phyloP scores from a whole-genome alignment of 2,797 vertebrate genomes.

The Liasis olivaceus region DNA sequence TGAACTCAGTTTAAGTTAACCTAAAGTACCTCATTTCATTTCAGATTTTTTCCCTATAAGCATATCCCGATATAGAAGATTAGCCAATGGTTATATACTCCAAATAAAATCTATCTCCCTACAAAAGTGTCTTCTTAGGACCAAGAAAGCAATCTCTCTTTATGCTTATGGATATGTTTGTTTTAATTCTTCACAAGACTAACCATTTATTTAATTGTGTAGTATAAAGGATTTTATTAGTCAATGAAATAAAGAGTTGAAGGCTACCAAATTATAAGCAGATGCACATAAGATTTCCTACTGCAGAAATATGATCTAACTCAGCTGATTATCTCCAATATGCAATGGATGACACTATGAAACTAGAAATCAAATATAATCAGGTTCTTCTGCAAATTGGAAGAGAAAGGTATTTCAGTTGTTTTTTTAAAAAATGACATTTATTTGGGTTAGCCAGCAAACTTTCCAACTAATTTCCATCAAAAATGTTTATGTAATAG shows the following conservation, averaged over 20 bases:
- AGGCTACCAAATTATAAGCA: neutral
- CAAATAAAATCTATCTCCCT: neutral
- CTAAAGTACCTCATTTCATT: neutral
- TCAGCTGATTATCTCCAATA: neutral
- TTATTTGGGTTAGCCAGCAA: neutral
- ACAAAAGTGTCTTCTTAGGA: neutral
- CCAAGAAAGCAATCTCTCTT: neutral
- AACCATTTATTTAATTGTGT: neutral
- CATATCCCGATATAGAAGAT: neutral
- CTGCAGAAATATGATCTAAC: neutral
- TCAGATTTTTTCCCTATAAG: neutral
- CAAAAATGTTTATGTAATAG: neutral
- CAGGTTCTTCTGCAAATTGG: neutral
- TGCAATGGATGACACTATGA: neutral
- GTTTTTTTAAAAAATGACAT: neutral
- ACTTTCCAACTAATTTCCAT: neutral
- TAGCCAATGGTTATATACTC: neutral
- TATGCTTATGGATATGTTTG: neutral
- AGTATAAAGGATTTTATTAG: neutral
- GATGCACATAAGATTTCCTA: neutral
- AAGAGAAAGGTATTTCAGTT: neutral
- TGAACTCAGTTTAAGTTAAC: neutral
- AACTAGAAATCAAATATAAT: neutral
- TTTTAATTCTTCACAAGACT: neutral
- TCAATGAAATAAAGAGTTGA: neutral